Conservation (phyloP, 2,797 vertebrate species). For the Coilia nasus region DNA sequence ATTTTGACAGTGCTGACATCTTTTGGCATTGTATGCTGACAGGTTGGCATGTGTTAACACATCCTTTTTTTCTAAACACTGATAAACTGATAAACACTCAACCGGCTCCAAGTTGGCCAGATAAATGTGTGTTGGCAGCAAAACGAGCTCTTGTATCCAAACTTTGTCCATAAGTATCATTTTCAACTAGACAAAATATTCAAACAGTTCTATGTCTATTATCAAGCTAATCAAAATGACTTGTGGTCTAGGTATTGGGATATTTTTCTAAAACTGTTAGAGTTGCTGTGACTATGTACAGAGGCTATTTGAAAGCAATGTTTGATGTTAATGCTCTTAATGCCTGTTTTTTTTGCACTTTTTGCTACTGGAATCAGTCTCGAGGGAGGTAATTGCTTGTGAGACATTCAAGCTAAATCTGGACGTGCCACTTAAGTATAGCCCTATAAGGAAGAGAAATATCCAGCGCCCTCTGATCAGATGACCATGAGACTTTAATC, state of each 20-base stretch:
- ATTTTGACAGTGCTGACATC: neutral
- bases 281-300: neutral
- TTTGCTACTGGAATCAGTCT: too few relatives aligned
- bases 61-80: conserved; percentile 9
- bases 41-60: neutral
- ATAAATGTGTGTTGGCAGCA: conserved; percentile 7
- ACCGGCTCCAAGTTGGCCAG: neutral
- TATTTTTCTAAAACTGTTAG: neutral
- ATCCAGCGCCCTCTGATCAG: conserved; percentile 58
- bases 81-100: neutral
- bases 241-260: neutral
- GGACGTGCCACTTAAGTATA: neutral
- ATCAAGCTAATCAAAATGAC: neutral
- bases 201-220: neutral
- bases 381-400: too few relatives aligned
- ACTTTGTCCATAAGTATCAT: neutral
- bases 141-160: neutral
- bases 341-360: neutral
- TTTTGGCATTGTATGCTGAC: neutral
- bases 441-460: conserved; percentile 32
- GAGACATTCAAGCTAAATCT: too few relatives aligned
- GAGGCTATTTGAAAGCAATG: neutral
- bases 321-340: neutral
- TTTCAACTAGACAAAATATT: neutral
- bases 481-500: conserved; percentile 55